These are phyloP conservation scores for Gymnoscelis rufifasciata DNA, from an alignment of 2,888 invertebrate species.

Conservation along the genomic window DNA sequence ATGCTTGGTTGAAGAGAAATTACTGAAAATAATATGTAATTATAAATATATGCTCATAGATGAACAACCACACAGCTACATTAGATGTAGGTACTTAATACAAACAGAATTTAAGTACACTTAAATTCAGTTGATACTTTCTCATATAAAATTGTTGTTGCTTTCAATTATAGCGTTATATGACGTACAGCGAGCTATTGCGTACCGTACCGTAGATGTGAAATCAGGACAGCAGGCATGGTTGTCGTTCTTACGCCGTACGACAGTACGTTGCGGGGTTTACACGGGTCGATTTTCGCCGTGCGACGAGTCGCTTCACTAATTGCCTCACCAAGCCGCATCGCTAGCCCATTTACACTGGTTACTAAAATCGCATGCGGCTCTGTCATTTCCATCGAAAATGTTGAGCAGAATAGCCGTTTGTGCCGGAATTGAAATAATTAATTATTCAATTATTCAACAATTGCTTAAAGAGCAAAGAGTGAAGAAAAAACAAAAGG, in stretches of 20 bases:
- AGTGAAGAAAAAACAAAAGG: constrained; percentile 32
- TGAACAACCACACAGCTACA: too few relatives aligned
- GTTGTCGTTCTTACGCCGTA: too few relatives aligned
- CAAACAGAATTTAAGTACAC: too few relatives aligned
- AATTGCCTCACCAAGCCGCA: constrained; percentile 34
- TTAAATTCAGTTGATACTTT: too few relatives aligned
- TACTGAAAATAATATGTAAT: constrained; percentile 9
- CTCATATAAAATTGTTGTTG: too few relatives aligned
- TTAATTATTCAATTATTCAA: constrained; percentile 8
- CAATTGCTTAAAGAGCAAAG: constrained; percentile 31
- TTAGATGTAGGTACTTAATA: too few relatives aligned
- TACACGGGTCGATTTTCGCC: constrained; percentile 43
- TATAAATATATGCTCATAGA: too few relatives aligned
- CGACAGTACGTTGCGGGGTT: too few relatives aligned
- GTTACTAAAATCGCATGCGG: constrained; percentile 43
- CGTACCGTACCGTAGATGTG: too few relatives aligned
- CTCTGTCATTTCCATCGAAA: constrained; percentile 39
- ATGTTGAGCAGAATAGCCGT: constrained; percentile 36
- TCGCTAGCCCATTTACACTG: constrained; percentile 41
- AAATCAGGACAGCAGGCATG: too few relatives aligned
- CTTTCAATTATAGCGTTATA: too few relatives aligned
- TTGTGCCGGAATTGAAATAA: constrained; percentile 26
- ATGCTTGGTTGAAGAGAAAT: constrained; percentile 1
- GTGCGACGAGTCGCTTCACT: constrained; percentile 36
- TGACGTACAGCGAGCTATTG: too few relatives aligned